Evolutionary conservation across 2,797 vertebrate species (phyloP).

Genomic region (Poeciliopsis gracilis): DNA sequence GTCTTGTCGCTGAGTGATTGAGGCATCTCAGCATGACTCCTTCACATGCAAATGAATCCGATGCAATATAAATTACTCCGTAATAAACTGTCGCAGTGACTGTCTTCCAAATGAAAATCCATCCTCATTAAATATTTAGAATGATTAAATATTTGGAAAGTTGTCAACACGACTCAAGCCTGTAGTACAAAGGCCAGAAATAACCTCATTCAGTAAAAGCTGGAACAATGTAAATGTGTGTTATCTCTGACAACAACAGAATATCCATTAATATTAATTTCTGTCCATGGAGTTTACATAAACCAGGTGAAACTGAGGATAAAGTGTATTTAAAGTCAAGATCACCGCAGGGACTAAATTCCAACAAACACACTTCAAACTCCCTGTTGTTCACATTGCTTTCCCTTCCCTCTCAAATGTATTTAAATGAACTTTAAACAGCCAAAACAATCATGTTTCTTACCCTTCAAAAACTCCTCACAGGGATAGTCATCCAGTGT

Average conservation of each 20-base stretch:
- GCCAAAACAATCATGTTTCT: constrained; percentile 2
- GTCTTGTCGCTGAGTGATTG: constrained; percentile 22
- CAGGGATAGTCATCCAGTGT: constrained; percentile 11
- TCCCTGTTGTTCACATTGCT: constrained; percentile 8
- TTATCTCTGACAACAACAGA: constrained; percentile 31
- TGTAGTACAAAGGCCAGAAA: constrained; percentile 11
- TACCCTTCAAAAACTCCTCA: constrained; percentile 2
- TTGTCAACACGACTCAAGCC: constrained; percentile 16
- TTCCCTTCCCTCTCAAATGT: constrained; percentile 20
- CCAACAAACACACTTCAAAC: constrained; percentile 19
- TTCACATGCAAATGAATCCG: constrained; percentile 31
- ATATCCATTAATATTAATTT: constrained; percentile 39
- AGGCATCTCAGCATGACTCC: constrained; percentile 10
- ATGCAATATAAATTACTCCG: constrained; percentile 13
- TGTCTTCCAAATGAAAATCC: constrained; percentile 31
- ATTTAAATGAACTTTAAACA: constrained; percentile 29
- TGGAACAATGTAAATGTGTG: constrained; percentile 38
- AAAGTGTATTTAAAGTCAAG: constrained; percentile 18
- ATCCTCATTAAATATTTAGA: constrained; percentile 53
- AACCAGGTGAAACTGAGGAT: constrained; percentile 24
- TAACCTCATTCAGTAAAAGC: constrained; percentile 35
- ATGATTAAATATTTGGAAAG: constrained; percentile 44
- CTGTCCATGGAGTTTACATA: constrained; percentile 10
- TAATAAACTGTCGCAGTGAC: constrained; percentile 24
- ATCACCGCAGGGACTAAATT: constrained; percentile 9